Evolutionary conservation across 2,113 vertebrate genomes (phyloP), one percentile per base, ranked within the genome.

Genomic region (Tupaia chinensis): DNA sequence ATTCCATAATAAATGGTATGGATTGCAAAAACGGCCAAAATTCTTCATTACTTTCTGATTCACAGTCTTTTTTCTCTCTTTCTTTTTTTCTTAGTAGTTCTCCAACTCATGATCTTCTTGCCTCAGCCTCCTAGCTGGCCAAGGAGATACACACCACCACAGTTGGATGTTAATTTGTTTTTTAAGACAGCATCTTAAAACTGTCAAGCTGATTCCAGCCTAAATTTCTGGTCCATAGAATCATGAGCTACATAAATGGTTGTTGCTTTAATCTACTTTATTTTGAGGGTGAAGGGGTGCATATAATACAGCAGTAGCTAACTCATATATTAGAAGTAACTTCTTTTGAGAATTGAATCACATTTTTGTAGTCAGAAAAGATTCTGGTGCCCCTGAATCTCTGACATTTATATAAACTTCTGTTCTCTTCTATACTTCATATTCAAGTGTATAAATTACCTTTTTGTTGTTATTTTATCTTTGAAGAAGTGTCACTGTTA

Each of bases 271-370:
- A 65, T 61, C 19, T n/a, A 66, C 12, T 25, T 8, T 7, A 15
- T 15, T 80, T 58, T 76, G 15, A 79, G 12, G 58, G 10, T 8
- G 5, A 8, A 11, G n/a, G 27, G 29, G 19, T 61, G 14, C 0
- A 53, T 70, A 16, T 58, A 53, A 66, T 1, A 32, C 1, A 87
- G 80, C 20, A 77, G 23, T 66, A 79, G 13, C 23, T 90, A 27
- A 80, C 29, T 89, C 53, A 27, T 10, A 32, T 7, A 68, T 81
- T 68, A n/a, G 82, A 10, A 81, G 44, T 60, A 22, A 69, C 20
- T 82, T 94, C 13, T 80, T 89, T 92, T 74, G 11, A 70, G 95
- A 95, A 65, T 22, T 69, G 56, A 94, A 53, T 20, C 53, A 81
- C 27, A 44, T 74, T 89, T 23, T 82, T 34, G 58, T 58, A n/a